Evolutionary conservation across 2,888 invertebrate species (phyloP), one percentile per base, ranked within the genome.

Genomic region (Drymonia ruficornis): DNA sequence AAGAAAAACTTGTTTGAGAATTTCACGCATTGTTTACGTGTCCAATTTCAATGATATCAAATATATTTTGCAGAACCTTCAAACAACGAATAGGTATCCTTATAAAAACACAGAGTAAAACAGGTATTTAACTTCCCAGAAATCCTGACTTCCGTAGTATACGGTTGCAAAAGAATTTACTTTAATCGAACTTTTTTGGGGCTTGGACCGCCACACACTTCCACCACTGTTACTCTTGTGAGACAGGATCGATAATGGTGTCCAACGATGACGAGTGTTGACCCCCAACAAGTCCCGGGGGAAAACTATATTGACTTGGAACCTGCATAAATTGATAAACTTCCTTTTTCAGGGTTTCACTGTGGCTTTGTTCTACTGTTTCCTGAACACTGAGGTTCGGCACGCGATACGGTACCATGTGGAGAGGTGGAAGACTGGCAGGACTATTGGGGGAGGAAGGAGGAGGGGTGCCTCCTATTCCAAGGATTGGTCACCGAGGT

Each of bases 341-440:
- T 50, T 52, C 52, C 13, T 48, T 61, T 87, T 88, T 4, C 88
- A 98, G 98, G 98, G 98, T 58, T 96, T 98, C 78, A 96, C 96
- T 50, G 98, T 98, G 59, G 97, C 98, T 4, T 89, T 98, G 57
- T 96, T 98, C 89, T 98, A 98, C 91, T 98, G 98, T 86, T 98
- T 98, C 89, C 94, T 98, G 74, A 98, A 98, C 89, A 96, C 97
- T 5, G 98, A 98, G 87, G 98, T 98, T 7, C 96, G 97, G 49
- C 97, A 97, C 82, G 96, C 97, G 0, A 93, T 98, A 65, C 94
- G 96, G 29, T 97, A 98, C 85, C 97, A 97, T 78, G 95, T 97
- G 75, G 95, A 95, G 63, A 94, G 96, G 59, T 97, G 97, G 97
- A 95, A 95, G 80, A 94, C 95, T 0, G 94, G 94, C 0, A 89